Base-by-base conservation (phyloP, 2,888 invertebrate genomes). In the Portevinia maculata region DNA sequence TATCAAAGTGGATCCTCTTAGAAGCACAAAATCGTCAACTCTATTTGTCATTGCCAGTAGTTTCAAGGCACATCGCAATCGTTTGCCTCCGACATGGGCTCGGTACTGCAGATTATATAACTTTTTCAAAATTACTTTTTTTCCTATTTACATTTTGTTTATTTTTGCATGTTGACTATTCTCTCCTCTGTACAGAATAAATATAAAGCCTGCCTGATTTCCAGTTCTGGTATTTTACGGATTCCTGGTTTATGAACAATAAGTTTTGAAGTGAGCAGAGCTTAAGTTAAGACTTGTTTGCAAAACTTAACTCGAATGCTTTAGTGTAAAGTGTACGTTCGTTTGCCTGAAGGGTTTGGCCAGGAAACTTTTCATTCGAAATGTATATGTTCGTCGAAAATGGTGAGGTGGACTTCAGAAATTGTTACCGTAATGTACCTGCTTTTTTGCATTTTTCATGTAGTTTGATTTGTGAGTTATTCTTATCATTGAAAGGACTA, bases 91-190 rank as follows among this genome's bases (percentile, higher is more conserved):
- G 15, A 21, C 44, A 53, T 53, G 13, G 39, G 30, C 17, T 39
- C 19, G 13, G 39, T 17, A n/a, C n/a, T n/a, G n/a, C n/a, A 50
- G 59, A 50, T 19, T 19, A 8, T 19, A 19, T 60, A 70, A 24
- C 39, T 64, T 70, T 70, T 24, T 32, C 37, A 11, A 59, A 70
- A 70, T 70, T 44, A 52, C 59, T 70, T 70, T 52, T 41, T 60
- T 41, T 70, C 41, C 32, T 59, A 52, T 70, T 70, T 70, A 24
- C 41, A 32, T 59, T n/a, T 70, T 32, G 39, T 11, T 50, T 52
- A 41, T 17, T 50, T 39, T 32, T n/a, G 11, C 5, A 15, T 15
- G 32, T 39, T 30, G 11, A 32, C 9, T 6, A 3, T 62, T 64
- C 34, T 11, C n/a, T 24, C 7, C 21, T 21, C n/a, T 52, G 24